These are phyloP conservation scores for Platyscapa corneri DNA, from an alignment of 1,140 invertebrate genomes.

Conservation along the genomic window DNA sequence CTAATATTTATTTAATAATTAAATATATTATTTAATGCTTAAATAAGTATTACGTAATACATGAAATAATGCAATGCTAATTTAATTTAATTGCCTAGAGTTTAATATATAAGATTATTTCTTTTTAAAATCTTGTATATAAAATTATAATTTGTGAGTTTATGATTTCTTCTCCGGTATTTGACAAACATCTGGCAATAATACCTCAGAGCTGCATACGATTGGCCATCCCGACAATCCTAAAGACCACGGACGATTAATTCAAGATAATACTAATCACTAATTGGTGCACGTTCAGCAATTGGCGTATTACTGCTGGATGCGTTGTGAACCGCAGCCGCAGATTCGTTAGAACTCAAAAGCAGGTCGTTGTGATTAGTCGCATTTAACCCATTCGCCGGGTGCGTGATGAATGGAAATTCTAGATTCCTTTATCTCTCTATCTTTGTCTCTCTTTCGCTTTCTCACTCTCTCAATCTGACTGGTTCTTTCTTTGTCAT, in stretches of 20 bases:
- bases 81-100: too few relatives aligned
- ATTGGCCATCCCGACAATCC: not conserved
- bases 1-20: too few relatives aligned
- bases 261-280: slow-evolving; percentile 72
- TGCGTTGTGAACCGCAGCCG: slow-evolving; percentile 44
- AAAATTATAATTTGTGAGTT: not conserved
- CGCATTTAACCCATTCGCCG: slow-evolving; percentile 24
- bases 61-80: too few relatives aligned
- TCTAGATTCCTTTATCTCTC: not conserved
- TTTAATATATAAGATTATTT: too few relatives aligned
- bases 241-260: slow-evolving; percentile 67
- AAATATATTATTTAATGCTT: too few relatives aligned
- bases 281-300: slow-evolving; percentile 63
- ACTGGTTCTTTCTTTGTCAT: too few relatives aligned
- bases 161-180: not conserved
- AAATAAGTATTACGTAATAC: too few relatives aligned
- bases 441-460: not conserved
- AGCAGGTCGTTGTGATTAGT: slow-evolving; percentile 40
- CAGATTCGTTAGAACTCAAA: slow-evolving; percentile 41
- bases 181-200: slow-evolving; percentile 13
- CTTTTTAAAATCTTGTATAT: not conserved
- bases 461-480: too few relatives aligned
- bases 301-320: slow-evolving; percentile 50
- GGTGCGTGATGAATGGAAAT: slow-evolving; percentile 36
- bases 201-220: not conserved